Base-by-base conservation (phyloP, 2,113 vertebrate genomes). In the Oreochromis aureus region DNA sequence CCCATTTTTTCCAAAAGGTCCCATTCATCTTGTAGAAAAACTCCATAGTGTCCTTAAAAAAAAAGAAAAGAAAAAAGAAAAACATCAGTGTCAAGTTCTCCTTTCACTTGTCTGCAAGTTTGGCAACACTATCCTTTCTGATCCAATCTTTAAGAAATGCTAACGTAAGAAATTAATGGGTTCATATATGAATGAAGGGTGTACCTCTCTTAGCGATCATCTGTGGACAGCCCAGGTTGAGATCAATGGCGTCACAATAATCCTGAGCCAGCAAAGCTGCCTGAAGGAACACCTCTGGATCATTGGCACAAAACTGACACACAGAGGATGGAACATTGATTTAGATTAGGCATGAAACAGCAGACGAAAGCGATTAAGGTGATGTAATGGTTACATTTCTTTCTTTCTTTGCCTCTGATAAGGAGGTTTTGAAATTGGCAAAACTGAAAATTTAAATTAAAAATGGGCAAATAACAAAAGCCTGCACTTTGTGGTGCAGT, bases 171-270 rank as follows among this genome's bases (percentile, higher is more conserved):
- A 76, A 9, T 73, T 24, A 6, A 5, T 8, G 16, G 10, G 3
- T 69, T 61, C 1, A n/a, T 63, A 18, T 61, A 30, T 32, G 27
- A 78, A 22, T 34, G 5, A 34, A 9, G 1, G 11, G 71, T 24
- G 1, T 7, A 41, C 99, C 99, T 97, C 98, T 97, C 93, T 99
- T 99, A 53, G 99, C 99, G 54, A 99, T 99, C 99, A 99, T 99
- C 85, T 99, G 99, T 0, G 98, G 99, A 59, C 98, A 99, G 34
- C 99, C 99, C 91, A 99, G 89, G 91, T 99, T 99, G 53, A 99
- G 96, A 93, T 99, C 98, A 13, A 99, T 96, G 86, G 98, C 99
- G 7, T 99, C 98, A 0, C 99, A 99, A 93, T 98, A 96, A 89
- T 99, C 97, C 95, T 99, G 98, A 16, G 98, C 98, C 87, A 99